These are phyloP conservation scores for Empis stercorea DNA, from an alignment of 2,888 invertebrate species.

Conservation along the genomic window DNA sequence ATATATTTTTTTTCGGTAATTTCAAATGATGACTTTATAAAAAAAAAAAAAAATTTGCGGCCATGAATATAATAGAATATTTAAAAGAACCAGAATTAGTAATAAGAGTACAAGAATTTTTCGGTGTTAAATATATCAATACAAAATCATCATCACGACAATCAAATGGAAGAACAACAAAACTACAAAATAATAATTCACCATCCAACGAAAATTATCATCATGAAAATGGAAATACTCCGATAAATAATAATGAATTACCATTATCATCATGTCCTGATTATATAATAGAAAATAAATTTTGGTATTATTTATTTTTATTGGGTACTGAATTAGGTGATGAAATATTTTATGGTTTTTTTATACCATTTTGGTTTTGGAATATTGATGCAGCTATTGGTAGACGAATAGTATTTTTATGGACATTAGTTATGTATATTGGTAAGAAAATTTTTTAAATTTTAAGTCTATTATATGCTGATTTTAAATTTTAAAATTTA, in stretches of 20 bases:
- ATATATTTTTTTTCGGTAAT: too few relatives aligned
- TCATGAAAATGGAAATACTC: too few relatives aligned
- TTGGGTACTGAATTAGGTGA: constrained; percentile 81
- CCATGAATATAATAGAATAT: constrained; percentile 41
- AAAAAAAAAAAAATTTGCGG: too few relatives aligned
- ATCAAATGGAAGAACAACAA: background rate
- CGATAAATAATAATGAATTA: constrained; percentile 4
- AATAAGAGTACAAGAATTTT: constrained; percentile 63
- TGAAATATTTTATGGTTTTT: constrained; percentile 80
- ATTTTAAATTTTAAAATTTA: too few relatives aligned
- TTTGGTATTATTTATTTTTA: constrained; percentile 75
- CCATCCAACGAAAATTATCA: too few relatives aligned
- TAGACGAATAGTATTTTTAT: constrained; percentile 65
- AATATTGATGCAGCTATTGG: constrained; percentile 82
- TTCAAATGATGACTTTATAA: too few relatives aligned
- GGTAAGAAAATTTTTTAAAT: constrained; percentile 39
- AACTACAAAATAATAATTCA: too few relatives aligned
- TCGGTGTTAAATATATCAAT: constrained; percentile 49
- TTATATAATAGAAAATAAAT: constrained; percentile 48
- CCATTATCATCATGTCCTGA: constrained; percentile 2
- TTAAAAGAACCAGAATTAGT: constrained; percentile 66
- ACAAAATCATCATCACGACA: background rate
- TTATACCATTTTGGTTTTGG: constrained; percentile 92
- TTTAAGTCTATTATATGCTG: background rate
- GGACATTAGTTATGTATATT: constrained; percentile 73